These are phyloP conservation scores for Acleris cristana DNA, from an alignment of 2,888 invertebrate species.

Conservation along the genomic window DNA sequence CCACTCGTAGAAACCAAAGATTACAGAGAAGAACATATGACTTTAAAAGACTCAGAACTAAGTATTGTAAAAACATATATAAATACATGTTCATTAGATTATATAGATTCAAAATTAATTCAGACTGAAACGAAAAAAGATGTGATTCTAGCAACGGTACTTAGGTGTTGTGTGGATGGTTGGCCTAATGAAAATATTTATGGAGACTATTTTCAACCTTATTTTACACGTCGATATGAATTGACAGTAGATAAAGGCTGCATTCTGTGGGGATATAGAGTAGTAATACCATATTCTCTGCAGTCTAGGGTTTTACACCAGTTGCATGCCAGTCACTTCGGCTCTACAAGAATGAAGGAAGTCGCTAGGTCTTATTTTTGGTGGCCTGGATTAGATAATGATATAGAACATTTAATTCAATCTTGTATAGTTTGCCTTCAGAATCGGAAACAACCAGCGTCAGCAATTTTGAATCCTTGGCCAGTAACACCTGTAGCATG, in stretches of 20 bases:
- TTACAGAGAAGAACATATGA: too few species aligned
- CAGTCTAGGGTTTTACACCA: slow-evolving; percentile 26
- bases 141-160: slow-evolving; percentile 25
- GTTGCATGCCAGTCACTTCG: slow-evolving; percentile 37
- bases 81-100: neutral
- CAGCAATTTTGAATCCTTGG: slow-evolving; percentile 10
- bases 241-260: slow-evolving; percentile 31
- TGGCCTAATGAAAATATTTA: slow-evolving; percentile 34
- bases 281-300: slow-evolving; percentile 29
- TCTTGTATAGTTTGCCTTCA: slow-evolving; percentile 18
- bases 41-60: too few species aligned
- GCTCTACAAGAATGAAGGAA: slow-evolving; percentile 26
- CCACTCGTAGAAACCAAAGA: neutral
- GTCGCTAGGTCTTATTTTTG: slow-evolving; percentile 29
- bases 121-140: slow-evolving; percentile 29
- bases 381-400: slow-evolving; percentile 22
- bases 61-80: too few species aligned
- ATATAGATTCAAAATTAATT: slow-evolving; percentile 13
- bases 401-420: slow-evolving; percentile 25
- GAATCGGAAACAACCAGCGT: slow-evolving; percentile 7
- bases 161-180: slow-evolving; percentile 35
- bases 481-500: slow-evolving; percentile 20
- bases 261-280: slow-evolving; percentile 34
- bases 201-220: slow-evolving; percentile 12
- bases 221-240: slow-evolving; percentile 19